A percentile compares a stretch with the other conserved stretches of the same genome.
These are phyloP conservation scores for Triplophysa yarkandensis DNA, from an alignment of 2,797 vertebrate species.

Conservation along the genomic window DNA sequence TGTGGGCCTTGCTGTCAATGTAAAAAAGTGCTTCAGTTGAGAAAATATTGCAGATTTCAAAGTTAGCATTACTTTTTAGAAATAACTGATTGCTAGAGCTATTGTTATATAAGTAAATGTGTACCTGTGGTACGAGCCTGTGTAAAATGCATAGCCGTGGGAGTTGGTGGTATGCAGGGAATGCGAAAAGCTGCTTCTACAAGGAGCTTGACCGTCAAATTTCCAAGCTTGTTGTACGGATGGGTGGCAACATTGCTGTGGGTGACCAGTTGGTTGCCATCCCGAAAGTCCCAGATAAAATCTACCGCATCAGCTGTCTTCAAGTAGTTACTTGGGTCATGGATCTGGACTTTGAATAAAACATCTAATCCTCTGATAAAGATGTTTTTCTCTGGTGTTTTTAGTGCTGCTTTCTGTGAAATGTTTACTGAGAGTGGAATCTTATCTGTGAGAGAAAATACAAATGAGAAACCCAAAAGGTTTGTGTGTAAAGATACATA, in stretches of 20 bases:
- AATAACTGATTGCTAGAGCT: too few relatives aligned
- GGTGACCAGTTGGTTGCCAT: constrained; percentile 82
- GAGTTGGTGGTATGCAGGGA: constrained; percentile 74
- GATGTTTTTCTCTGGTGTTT: constrained; percentile 79
- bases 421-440: constrained; percentile 86
- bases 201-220: constrained; percentile 81
- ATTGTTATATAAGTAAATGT: too few relatives aligned
- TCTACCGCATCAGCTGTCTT: constrained; percentile 79
- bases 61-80: too few relatives aligned
- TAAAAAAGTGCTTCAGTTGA: constrained; percentile 19
- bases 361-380: constrained; percentile 86
- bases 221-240: constrained; percentile 78
- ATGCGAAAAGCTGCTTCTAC: constrained; percentile 83
- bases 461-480: not conserved
- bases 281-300: constrained; percentile 90
- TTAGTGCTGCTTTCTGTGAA: constrained; percentile 84
- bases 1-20: constrained; percentile 57
- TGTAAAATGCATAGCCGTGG: constrained; percentile 58
- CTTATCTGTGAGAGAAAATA: constrained; percentile 76
- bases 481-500: not conserved
- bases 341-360: constrained; percentile 80
- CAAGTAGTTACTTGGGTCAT: constrained; percentile 91
- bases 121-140: constrained; percentile 63
- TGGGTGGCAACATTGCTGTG: constrained; percentile 77
- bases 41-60: not conserved